phyloP scores from a whole-genome alignment of 1,140 invertebrate genomes.

The Gonatopus flavifemur region DNA sequence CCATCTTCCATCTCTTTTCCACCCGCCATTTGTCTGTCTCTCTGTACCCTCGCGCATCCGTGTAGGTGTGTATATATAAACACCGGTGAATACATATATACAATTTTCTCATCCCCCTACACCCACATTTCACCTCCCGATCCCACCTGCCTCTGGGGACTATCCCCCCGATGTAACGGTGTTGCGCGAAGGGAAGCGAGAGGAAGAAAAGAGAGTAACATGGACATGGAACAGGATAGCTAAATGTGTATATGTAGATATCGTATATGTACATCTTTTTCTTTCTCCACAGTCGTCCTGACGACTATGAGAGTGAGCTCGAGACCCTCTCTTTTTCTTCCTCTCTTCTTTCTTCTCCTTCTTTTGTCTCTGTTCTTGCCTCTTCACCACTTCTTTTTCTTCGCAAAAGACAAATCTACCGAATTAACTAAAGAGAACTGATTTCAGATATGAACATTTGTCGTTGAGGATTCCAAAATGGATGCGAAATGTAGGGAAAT shows the following conservation, averaged over 20 bases:
- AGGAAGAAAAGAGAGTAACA: slow-evolving; percentile 9
- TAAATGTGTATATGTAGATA: background rate
- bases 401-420: background rate
- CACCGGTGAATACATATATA: no score
- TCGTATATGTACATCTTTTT: slow-evolving; percentile 1
- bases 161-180: slow-evolving; percentile 36
- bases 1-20: slow-evolving; percentile 17
- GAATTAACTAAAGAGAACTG: slow-evolving; percentile 24
- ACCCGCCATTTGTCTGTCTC: no score
- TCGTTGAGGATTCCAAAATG: no score
- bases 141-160: slow-evolving; percentile 48
- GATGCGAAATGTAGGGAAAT: no score
- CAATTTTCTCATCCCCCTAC: slow-evolving; percentile 27
- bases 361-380: background rate
- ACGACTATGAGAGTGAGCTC: no score
- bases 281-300: slow-evolving; percentile 9
- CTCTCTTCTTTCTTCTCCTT: slow-evolving; percentile 1
- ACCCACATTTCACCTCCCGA: slow-evolving; percentile 38
- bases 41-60: no score
- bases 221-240: background rate
- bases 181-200: slow-evolving; percentile 23
- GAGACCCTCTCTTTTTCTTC: slow-evolving; percentile 18
- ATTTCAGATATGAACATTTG: no score
- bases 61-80: no score
- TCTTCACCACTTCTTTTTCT: background rate